phyloP scores from a whole-genome alignment of 2,797 vertebrate species.

The Galagoides demidoff region DNA sequence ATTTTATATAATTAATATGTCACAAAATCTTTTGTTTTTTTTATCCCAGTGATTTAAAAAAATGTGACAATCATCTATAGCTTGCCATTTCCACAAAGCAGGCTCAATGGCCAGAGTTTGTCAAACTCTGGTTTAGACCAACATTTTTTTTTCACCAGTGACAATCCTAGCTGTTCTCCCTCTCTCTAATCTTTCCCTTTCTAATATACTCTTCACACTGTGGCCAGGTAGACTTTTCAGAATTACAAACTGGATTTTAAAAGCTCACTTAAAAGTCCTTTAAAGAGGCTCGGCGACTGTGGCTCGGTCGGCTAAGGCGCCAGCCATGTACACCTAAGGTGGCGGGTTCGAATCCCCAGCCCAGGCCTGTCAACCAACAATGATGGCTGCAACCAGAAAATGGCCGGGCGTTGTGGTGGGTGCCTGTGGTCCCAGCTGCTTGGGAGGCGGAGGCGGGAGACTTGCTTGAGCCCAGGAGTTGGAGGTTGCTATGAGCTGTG shows the following conservation, averaged over 20 bases:
- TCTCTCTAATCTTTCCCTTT: background rate
- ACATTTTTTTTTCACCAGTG: conserved; percentile 20
- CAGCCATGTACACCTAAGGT: no score
- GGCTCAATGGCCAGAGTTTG: background rate
- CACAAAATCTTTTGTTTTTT: background rate
- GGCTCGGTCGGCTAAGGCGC: no score
- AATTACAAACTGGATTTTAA: background rate
- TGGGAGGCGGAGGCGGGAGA: no score
- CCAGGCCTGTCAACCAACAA: no score
- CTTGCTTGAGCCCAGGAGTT: no score
- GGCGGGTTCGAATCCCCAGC: no score
- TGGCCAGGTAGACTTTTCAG: background rate
- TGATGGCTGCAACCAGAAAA: no score
- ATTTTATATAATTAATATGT: background rate
- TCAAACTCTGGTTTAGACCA: background rate
- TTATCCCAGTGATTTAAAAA: background rate
- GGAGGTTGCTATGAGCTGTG: no score
- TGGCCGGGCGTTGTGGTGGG: no score
- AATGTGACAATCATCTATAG: conserved; percentile 5
- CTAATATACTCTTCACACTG: background rate
- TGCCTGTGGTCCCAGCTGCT: no score
- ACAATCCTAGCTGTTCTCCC: background rate
- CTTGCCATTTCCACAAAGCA: background rate
- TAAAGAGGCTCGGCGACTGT: no score
- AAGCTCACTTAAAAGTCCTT: background rate